phyloP scores from a whole-genome alignment of 2,113 vertebrate species.

The Ammodytes dubius region DNA sequence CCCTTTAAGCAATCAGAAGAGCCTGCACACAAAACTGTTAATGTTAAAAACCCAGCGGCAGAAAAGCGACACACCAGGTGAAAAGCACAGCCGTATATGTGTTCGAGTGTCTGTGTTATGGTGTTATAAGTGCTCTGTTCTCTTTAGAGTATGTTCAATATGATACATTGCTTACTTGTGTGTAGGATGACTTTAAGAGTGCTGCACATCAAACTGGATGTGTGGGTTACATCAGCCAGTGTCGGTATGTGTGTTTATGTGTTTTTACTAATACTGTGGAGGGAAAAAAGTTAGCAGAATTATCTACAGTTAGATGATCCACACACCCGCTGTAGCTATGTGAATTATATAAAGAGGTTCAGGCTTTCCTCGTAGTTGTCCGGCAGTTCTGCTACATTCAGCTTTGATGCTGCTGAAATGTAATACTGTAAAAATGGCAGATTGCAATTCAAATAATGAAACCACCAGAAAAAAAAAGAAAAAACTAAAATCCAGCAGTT shows the following conservation, averaged over 20 bases:
- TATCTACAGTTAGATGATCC: constrained; percentile 78
- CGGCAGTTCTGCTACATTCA: constrained; percentile 53
- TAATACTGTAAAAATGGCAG: constrained; percentile 59
- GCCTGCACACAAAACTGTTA: constrained; percentile 78
- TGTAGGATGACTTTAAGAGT: constrained; percentile 46
- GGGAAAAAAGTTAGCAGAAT: constrained; percentile 83
- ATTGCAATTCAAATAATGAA: constrained; percentile 71
- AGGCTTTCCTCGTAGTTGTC: constrained; percentile 75
- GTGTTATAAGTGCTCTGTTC: constrained; percentile 37
- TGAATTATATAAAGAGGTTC: constrained; percentile 80
- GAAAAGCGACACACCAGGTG: constrained; percentile 80
- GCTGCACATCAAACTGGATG: constrained; percentile 60
- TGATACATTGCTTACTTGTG: constrained; percentile 68
- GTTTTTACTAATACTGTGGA: constrained; percentile 64
- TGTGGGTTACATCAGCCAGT: constrained; percentile 46
- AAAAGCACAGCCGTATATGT: constrained; percentile 68
- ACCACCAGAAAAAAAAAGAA: constrained; percentile 44
- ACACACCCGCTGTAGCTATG: constrained; percentile 75
- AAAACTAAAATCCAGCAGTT: constrained; percentile 58
- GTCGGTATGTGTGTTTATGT: constrained; percentile 43
- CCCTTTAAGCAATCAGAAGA: constrained; percentile 79
- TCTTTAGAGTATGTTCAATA: constrained; percentile 49
- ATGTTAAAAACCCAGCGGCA: constrained; percentile 78
- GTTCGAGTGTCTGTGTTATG: constrained; percentile 39
- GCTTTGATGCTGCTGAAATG: constrained; percentile 74